Conservation (phyloP, 2,113 vertebrate genomes). For the Psilopsiagon aurifrons region DNA sequence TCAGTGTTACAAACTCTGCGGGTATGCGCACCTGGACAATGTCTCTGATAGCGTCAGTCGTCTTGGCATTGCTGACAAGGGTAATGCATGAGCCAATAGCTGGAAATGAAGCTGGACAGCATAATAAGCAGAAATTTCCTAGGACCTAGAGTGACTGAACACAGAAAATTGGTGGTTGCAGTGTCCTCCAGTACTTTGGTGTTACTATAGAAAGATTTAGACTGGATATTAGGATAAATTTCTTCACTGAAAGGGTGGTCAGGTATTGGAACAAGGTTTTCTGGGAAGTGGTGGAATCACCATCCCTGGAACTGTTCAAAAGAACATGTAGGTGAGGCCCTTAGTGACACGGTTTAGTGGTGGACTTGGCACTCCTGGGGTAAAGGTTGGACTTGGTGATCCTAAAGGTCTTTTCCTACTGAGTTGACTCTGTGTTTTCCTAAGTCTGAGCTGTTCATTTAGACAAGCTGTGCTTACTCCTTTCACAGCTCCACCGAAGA, state of each 20-base stretch:
- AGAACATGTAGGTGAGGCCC: not conserved
- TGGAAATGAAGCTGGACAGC: not conserved
- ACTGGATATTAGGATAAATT: not conserved
- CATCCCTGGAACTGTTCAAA: not conserved
- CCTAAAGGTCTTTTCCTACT: not conserved
- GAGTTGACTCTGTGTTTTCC: not conserved
- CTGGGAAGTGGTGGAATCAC: not conserved
- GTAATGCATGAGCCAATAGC: accelerated
- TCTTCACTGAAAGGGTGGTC: not conserved
- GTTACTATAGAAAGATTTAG: not conserved
- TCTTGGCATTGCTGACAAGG: not conserved
- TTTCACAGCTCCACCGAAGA: slow-evolving; percentile 84
- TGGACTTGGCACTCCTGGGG: not conserved
- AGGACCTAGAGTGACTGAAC: not conserved
- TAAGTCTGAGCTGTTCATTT: not conserved
- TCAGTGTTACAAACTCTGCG: accelerated
- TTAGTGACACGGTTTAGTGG: not conserved
- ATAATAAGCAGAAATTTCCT: not conserved
- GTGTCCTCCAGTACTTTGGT: not conserved
- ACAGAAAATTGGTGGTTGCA: not conserved
- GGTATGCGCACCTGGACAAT: accelerated
- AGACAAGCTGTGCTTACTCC: not conserved
- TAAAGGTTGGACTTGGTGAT: not conserved
- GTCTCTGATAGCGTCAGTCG: accelerated
- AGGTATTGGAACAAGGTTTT: not conserved